Evolutionary conservation across 2,888 invertebrate species (phyloP).

Genomic region (Mycalesis mineus): DNA sequence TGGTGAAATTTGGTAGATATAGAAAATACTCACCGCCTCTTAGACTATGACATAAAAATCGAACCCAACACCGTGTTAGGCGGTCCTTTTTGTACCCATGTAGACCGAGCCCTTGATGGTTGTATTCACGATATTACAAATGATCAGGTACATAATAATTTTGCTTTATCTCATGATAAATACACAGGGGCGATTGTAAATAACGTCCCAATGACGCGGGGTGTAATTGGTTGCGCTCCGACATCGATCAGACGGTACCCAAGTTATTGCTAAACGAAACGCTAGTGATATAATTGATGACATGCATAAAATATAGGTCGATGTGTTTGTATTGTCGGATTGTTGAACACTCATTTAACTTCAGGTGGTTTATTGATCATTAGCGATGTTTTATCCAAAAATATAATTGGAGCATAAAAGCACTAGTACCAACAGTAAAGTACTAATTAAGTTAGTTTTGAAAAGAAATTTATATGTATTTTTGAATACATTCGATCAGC

Average conservation of each 20-base stretch:
- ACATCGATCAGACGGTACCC: slow-evolving; percentile 47
- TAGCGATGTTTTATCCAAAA: too few species aligned
- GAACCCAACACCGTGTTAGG: slow-evolving; percentile 18
- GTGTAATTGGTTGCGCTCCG: slow-evolving; percentile 61
- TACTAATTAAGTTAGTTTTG: too few species aligned
- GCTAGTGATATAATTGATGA: slow-evolving; percentile 35
- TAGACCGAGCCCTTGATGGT: slow-evolving; percentile 18
- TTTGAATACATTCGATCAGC: too few species aligned
- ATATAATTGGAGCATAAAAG: too few species aligned
- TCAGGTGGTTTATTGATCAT: too few species aligned
- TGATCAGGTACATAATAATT: slow-evolving; percentile 41
- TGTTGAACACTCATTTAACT: too few species aligned
- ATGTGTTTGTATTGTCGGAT: slow-evolving; percentile 21
- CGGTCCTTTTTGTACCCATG: slow-evolving; percentile 23
- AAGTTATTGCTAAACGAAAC: slow-evolving; percentile 45
- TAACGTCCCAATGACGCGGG: slow-evolving; percentile 59
- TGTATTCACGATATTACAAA: slow-evolving; percentile 30
- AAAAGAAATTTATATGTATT: too few species aligned
- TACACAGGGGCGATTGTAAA: slow-evolving; percentile 59
- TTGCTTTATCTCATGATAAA: slow-evolving; percentile 55
- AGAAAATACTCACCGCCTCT: neutral
- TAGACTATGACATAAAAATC: neutral
- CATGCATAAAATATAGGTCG: slow-evolving; percentile 17
- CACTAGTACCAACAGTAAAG: too few species aligned
- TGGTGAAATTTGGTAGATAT: neutral